Conservation (phyloP, 1,140 invertebrate genomes). For the Pogonognathellus flavescens region DNA sequence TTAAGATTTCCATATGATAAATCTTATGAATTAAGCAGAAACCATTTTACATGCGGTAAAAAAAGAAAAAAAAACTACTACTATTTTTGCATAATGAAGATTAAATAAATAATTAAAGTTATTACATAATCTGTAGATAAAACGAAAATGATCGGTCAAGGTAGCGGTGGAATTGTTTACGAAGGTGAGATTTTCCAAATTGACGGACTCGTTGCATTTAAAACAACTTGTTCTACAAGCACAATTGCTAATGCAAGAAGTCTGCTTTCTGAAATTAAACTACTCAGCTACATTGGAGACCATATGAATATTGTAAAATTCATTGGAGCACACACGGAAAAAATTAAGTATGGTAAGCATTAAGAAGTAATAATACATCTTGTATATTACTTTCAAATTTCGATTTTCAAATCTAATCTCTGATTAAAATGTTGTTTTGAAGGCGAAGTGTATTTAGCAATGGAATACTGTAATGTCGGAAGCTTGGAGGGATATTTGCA, state of each 20-base stretch:
- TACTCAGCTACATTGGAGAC: not conserved
- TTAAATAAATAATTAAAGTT: not conserved
- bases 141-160: not conserved
- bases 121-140: not conserved
- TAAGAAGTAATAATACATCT: not conserved
- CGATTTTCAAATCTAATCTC: not conserved
- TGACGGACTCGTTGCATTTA: not conserved
- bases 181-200: not conserved
- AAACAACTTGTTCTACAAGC: not conserved
- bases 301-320: constrained; percentile 6
- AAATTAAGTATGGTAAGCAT: not conserved
- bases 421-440: too few relatives aligned
- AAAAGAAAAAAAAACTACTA: not conserved
- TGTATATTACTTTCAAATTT: not conserved
- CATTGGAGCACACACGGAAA: constrained; percentile 4
- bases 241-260: not conserved
- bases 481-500: not conserved
- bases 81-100: too few relatives aligned
- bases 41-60: not conserved
- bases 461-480: not conserved
- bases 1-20: not conserved
- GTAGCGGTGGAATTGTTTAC: not conserved
- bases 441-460: not conserved
- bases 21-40: not conserved
- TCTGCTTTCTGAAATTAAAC: constrained; percentile 10